These are phyloP conservation scores for Abrostola triplasia DNA, from an alignment of 2,888 invertebrate genomes.

Conservation along the genomic window DNA sequence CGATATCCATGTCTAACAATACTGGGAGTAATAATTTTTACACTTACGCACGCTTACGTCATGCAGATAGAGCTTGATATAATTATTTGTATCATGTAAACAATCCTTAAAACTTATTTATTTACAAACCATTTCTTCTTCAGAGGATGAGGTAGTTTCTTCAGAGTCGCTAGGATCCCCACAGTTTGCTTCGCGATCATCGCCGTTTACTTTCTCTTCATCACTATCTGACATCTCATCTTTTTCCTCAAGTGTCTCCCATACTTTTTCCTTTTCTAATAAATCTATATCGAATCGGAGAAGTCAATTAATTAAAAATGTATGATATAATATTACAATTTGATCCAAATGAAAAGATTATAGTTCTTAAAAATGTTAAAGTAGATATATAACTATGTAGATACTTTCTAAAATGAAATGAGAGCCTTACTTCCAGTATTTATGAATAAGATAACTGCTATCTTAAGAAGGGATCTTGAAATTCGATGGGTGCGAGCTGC, in stretches of 20 bases:
- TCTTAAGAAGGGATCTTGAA: too few species aligned
- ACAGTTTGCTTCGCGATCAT: slow-evolving; percentile 46
- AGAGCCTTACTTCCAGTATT: too few species aligned
- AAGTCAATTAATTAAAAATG: slow-evolving; percentile 22
- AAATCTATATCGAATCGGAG: slow-evolving; percentile 73
- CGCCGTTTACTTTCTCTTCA: slow-evolving; percentile 45
- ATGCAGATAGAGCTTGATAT: too few species aligned
- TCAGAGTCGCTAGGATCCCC: slow-evolving; percentile 29
- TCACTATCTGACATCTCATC: slow-evolving; percentile 76
- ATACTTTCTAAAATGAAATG: too few species aligned
- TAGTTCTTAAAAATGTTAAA: neutral
- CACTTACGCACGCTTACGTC: too few species aligned
- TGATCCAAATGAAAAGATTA: neutral
- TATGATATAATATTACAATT: neutral
- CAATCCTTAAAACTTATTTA: too few species aligned
- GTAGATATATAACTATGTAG: too few species aligned
- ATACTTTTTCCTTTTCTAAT: slow-evolving; percentile 86
- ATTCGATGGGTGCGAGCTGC: too few species aligned
- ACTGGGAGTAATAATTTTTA: too few species aligned
- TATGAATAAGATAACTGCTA: too few species aligned
- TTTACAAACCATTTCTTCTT: slow-evolving; percentile 45
- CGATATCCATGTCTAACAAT: too few species aligned
- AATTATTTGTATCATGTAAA: too few species aligned
- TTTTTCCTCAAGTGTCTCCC: slow-evolving; percentile 88
- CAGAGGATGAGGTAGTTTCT: slow-evolving; percentile 37